These are phyloP conservation scores for Columba livia DNA, from an alignment of 2,113 vertebrate genomes.

Conservation along the genomic window DNA sequence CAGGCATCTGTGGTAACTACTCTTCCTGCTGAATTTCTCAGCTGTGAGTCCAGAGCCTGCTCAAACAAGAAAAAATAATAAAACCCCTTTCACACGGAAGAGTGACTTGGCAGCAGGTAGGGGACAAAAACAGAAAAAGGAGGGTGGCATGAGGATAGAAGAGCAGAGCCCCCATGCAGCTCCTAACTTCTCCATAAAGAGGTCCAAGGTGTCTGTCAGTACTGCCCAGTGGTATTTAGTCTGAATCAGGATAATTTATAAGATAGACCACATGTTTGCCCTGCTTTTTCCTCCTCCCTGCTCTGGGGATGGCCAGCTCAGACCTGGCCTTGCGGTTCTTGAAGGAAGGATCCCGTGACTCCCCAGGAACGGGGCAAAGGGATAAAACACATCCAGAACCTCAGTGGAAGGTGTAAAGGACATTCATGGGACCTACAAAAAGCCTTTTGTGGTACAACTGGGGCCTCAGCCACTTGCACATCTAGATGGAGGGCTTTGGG, in stretches of 20 bases:
- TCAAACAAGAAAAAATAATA: background rate
- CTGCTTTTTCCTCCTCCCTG: background rate
- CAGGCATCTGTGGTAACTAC: background rate
- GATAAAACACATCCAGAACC: background rate
- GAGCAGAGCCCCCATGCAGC: background rate
- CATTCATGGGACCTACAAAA: background rate
- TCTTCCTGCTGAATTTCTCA: background rate
- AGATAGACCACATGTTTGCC: background rate
- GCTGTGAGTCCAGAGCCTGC: background rate
- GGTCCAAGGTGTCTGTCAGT: background rate
- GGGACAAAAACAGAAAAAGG: background rate
- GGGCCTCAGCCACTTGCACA: background rate
- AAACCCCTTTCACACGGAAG: background rate
- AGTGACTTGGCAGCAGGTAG: background rate
- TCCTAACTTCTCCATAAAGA: background rate
- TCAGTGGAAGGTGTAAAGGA: background rate
- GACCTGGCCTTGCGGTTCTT: accelerated
- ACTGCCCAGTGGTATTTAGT: background rate
- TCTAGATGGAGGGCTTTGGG: background rate
- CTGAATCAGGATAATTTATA: background rate
- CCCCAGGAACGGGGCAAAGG: background rate
- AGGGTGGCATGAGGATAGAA: background rate
- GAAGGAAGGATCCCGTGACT: background rate
- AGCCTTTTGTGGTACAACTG: background rate
- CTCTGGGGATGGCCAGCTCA: background rate